Evolutionary conservation across 2,888 invertebrate genomes (phyloP), one percentile per base, ranked within the genome.

Genomic region (Nomada ferruginata): DNA sequence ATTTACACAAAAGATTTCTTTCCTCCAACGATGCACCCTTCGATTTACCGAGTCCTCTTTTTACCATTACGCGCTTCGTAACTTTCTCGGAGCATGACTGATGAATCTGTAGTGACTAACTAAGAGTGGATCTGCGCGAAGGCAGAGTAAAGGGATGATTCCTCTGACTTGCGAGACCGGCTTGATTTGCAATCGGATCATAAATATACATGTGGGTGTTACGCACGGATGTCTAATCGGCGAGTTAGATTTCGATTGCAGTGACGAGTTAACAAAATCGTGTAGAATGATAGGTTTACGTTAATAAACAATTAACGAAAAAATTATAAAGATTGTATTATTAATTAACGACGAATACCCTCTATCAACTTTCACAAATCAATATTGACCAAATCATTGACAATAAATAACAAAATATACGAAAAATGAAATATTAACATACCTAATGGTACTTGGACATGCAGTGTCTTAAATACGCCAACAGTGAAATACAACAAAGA

Each of bases 41-140:
- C 75, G 50, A 26, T 20, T 64, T 50, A n/a, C 52, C 29, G 57
- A 76, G 53, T 78, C 57, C 52, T 52, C 82, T 79, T 81, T 84
- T 83, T 73, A 79, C 57, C 77, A 79, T 75, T 55, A 61, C 47
- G 20, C 73, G 59, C 59, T 55, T 52, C 68, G 64, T 75, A 69
- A 73, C 69, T 61, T 76, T 64, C 13, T 52, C 42, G 47, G 59
- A 60, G 60, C 61, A 83, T 87, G 87, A 87, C 81, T 76, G 82
- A 87, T 87, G 83, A 74, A 63, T 52, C 57, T 47, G 52, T 68
- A 79, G 60, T 86, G 87, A 87, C 84, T 82, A 80, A 36, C 36
- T 26, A 26, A 73, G 85, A 73, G 57, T 55, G 60, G 60, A 83
- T 78, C 71, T 50, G 60, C 57, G 57, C 60, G 63, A 77, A 77